Base-by-base conservation (phyloP, 2,888 invertebrate genomes). In the Drosophila quinaria region DNA sequence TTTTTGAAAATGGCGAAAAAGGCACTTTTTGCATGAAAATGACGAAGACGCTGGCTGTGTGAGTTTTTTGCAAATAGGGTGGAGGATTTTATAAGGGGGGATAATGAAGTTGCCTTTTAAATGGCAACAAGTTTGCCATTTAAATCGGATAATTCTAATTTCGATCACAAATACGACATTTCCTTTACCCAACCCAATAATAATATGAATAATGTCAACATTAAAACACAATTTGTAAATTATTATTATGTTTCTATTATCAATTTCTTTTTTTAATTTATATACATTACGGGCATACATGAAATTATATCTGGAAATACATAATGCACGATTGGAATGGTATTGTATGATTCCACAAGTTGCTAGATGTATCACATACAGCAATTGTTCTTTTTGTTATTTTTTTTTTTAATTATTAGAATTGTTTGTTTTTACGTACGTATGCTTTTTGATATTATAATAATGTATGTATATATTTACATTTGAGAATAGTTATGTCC, bases 181-280 rank as follows among this genome's bases (percentile, higher is more conserved):
- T n/a, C n/a, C n/a, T n/a, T n/a, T n/a, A n/a, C n/a, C n/a, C n/a
- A n/a, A n/a, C n/a, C n/a, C n/a, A n/a, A n/a, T n/a, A n/a, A n/a
- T n/a, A n/a, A n/a, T 25, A 25, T 5, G 5, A 25, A 25, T 25
- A 25, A 5, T 25, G 25, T 1, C 25, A 25, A 25, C 25, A 25
- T 25, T 25, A 42, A 42, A 42, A 42, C 42, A 42, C 42, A 42
- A 44, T 22, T 22, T 13, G 13, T 22, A 11, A 22, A 22, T 22
- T 22, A 72, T 79, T 76, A 82, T 70, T 83, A 81, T 81, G 80
- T 78, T 83, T 83, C 78, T 86, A 80, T 86, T 78, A 74, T 56
- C 13, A 22, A 31, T 61, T 64, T 64, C 61, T n/a, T 61, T 63
- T 49, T 60, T 52, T 56, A 70, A 70, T 49, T 62, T 84, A 64